Evolutionary conservation across 2,113 vertebrate species (phyloP).

Genomic region (Choloepus hoffmanni): DNA sequence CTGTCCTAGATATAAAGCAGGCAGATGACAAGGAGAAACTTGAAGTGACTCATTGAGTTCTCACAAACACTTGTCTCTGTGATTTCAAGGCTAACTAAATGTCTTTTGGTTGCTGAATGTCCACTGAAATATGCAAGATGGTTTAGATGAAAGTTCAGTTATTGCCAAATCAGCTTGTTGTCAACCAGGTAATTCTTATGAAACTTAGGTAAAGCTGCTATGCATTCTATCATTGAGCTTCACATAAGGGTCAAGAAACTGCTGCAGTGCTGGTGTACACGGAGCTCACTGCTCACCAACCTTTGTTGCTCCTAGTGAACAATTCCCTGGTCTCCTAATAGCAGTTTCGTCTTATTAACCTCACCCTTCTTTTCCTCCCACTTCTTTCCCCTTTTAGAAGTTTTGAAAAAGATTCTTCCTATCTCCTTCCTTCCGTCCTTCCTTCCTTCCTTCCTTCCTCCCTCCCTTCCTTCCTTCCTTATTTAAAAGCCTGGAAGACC

Average conservation of each 20-base stretch:
- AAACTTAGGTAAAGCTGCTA: not conserved
- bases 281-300: not conserved
- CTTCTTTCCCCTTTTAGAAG: not conserved
- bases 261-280: not conserved
- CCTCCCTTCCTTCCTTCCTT: no score
- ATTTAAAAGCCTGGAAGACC: not conserved
- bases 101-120: not conserved
- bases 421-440: not conserved
- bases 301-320: not conserved
- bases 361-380: not conserved
- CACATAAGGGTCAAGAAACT: not conserved
- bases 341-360: not conserved
- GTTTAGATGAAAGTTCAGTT: conserved; percentile 8
- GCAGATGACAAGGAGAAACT: not conserved
- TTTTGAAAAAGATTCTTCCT: not conserved
- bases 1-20: not conserved
- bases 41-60: not conserved
- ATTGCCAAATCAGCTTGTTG: not conserved
- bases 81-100: not conserved
- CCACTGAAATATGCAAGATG: not conserved
- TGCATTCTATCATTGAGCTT: not conserved
- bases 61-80: not conserved
- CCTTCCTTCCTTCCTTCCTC: no score
- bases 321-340: not conserved
- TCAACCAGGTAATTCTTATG: not conserved